These are phyloP conservation scores for Heliconius ethilla DNA, from an alignment of 2,888 invertebrate genomes.

Conservation along the genomic window DNA sequence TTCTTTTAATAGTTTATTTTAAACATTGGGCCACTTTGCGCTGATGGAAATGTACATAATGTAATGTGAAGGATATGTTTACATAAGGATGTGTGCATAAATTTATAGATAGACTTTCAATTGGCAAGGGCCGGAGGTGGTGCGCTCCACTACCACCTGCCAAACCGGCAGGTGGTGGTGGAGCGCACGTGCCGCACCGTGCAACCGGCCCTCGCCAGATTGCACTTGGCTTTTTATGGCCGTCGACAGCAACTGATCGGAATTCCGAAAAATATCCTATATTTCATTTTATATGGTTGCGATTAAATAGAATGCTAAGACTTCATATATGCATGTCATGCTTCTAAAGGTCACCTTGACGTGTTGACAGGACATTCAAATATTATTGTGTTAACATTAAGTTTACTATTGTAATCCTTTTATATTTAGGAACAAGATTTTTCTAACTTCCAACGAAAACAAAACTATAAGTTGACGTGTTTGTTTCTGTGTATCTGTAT, in stretches of 20 bases:
- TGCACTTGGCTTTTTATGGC: constrained; percentile 43
- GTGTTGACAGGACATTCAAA: too few species aligned
- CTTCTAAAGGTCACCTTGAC: too few species aligned
- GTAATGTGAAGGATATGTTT: constrained; percentile 4
- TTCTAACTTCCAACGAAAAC: too few species aligned
- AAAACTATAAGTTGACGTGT: too few species aligned
- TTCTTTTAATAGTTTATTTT: not conserved
- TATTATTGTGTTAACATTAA: too few species aligned
- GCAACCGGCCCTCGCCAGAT: constrained; percentile 44
- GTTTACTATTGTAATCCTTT: too few species aligned
- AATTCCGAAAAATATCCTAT: constrained; percentile 27
- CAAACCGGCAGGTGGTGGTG: constrained; percentile 67
- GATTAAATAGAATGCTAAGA: too few species aligned
- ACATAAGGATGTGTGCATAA: constrained; percentile 6
- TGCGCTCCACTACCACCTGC: constrained; percentile 47
- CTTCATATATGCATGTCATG: too few species aligned
- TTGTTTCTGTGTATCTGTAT: too few species aligned
- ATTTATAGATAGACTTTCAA: constrained; percentile 29
- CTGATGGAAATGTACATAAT: constrained; percentile 3
- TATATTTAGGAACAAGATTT: too few species aligned
- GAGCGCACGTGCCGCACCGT: constrained; percentile 53
- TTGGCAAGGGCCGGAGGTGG: constrained; percentile 33
- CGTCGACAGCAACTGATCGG: constrained; percentile 47
- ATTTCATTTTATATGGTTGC: not conserved
- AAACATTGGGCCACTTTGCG: not conserved